Percentiles rank a stretch among this genome's conserved stretches.
These are phyloP conservation scores for Melanerpes aurifrons DNA, from an alignment of 2,113 vertebrate genomes.

Conservation along the genomic window DNA sequence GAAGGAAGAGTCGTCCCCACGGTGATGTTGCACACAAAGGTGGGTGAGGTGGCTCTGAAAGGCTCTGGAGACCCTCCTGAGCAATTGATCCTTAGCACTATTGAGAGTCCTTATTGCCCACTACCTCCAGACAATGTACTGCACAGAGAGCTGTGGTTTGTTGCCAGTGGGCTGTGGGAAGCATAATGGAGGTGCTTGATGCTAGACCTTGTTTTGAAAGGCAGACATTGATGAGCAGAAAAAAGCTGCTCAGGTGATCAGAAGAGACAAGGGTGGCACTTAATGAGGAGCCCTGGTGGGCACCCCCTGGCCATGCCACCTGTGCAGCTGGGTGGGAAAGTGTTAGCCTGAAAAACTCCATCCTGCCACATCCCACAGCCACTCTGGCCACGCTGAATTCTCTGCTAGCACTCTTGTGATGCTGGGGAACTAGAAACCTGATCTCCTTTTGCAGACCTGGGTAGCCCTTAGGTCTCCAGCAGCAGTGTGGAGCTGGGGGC, in stretches of 20 bases:
- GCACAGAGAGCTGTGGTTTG: conserved; percentile 43
- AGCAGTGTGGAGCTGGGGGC: neutral
- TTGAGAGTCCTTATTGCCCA: conserved; percentile 38
- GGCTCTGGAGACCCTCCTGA: conserved; percentile 16
- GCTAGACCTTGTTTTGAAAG: conserved; percentile 35
- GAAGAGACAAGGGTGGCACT: neutral
- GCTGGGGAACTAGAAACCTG: fast-evolving
- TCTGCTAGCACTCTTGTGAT: neutral
- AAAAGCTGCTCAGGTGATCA: neutral
- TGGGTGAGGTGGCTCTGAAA: neutral
- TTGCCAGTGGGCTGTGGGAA: neutral
- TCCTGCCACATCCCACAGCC: fast-evolving
- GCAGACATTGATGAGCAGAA: conserved; percentile 19
- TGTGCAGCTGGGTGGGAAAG: neutral
- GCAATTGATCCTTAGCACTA: conserved; percentile 39
- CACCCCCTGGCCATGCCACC: neutral
- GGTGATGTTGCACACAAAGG: conserved; percentile 27
- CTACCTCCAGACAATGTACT: conserved; percentile 10
- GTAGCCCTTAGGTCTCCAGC: fast-evolving
- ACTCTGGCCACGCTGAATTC: neutral
- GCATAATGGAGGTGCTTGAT: conserved; percentile 24
- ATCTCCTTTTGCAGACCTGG: neutral
- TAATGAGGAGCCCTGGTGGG: neutral
- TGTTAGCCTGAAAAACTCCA: neutral
- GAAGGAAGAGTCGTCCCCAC: conserved; percentile 31